Evolutionary conservation across 2,888 invertebrate genomes (phyloP).

Genomic region (Phortica magna): DNA sequence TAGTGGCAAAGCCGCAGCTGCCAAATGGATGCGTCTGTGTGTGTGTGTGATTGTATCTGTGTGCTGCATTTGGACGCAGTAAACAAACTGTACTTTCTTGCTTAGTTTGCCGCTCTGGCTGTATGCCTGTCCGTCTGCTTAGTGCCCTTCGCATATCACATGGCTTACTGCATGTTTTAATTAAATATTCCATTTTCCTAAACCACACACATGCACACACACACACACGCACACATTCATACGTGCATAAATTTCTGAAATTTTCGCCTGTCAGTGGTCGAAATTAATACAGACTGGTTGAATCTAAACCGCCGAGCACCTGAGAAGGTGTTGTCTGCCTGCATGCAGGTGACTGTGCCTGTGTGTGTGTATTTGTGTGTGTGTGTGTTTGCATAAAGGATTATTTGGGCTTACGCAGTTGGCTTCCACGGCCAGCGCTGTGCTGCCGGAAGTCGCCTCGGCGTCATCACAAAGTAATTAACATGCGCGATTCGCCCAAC

Average conservation of each 20-base stretch:
- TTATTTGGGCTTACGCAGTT: conserved; percentile 47
- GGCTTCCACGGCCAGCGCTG: conserved; percentile 47
- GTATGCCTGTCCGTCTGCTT: not conserved
- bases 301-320: conserved; percentile 5
- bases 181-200: conserved; percentile 72
- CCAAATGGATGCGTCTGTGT: not conserved
- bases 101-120: not conserved
- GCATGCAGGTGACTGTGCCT: not conserved
- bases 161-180: conserved; percentile 60
- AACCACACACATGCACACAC: conserved; percentile 53
- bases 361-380: conserved; percentile 44
- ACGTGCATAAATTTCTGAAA: conserved; percentile 44
- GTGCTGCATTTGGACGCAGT: not conserved
- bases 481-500: not conserved
- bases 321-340: not conserved
- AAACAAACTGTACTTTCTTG: conserved; percentile 27
- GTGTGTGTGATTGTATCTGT: not conserved
- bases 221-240: conserved; percentile 48
- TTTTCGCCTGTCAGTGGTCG: conserved; percentile 56
- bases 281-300: conserved; percentile 38
- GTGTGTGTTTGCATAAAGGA: conserved; percentile 61
- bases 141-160: conserved; percentile 43
- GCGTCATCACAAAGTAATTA: conserved; percentile 12
- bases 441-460: conserved; percentile 2
- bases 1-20: conserved; percentile 38